Percentiles rank a stretch among this genome's conserved stretches.
Evolutionary conservation across 2,113 vertebrate genomes (phyloP).

Genomic region (Microcebus tavaratra): DNA sequence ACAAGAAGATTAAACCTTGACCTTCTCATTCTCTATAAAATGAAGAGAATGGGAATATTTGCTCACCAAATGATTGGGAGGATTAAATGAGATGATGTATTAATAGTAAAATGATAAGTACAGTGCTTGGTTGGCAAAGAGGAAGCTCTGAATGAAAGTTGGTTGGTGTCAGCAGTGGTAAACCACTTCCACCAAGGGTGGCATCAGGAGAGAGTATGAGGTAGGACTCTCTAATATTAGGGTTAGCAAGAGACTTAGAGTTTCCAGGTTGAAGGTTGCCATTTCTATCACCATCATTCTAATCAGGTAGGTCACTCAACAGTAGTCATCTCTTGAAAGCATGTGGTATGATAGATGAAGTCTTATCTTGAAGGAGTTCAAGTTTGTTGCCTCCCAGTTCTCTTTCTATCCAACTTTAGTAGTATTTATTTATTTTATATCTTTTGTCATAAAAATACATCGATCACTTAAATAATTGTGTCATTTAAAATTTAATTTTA

Average conservation of each 20-base stretch:
- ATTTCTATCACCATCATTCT: background rate
- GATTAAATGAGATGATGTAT: no score
- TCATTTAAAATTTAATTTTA: background rate
- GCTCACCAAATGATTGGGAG: no score
- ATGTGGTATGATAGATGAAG: background rate
- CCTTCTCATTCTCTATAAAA: no score
- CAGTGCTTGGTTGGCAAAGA: background rate
- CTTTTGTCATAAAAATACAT: background rate
- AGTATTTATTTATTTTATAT: background rate
- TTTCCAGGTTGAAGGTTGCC: background rate
- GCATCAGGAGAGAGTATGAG: background rate
- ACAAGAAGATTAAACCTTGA: no score
- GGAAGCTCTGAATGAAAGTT: background rate
- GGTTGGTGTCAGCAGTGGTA: background rate
- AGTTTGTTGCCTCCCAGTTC: background rate
- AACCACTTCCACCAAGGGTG: no score
- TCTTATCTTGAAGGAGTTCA: background rate
- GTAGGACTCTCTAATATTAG: background rate
- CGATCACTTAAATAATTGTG: background rate
- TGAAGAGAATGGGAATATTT: no score
- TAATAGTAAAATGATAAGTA: no score
- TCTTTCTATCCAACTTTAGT: background rate
- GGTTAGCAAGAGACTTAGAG: background rate
- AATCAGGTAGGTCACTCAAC: background rate
- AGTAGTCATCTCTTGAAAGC: background rate